Percentiles rank a stretch among this genome's conserved stretches.
These are phyloP conservation scores for Salticus scenicus DNA, from an alignment of 2,888 invertebrate species.

Conservation along the genomic window DNA sequence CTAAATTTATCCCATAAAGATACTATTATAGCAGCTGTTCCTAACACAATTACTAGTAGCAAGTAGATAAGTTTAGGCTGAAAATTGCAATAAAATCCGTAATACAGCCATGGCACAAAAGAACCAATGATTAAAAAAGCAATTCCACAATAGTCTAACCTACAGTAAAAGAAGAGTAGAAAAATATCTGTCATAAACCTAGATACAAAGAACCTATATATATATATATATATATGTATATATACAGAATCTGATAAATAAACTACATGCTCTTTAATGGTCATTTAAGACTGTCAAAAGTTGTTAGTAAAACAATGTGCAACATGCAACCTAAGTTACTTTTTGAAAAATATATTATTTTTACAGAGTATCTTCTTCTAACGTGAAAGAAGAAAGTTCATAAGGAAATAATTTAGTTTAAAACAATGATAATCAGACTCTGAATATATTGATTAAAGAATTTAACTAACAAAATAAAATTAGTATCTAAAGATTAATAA, in stretches of 20 bases:
- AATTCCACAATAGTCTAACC: slow-evolving; percentile 98
- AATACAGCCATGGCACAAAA: slow-evolving; percentile 99
- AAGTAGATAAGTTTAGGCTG: slow-evolving; percentile 93
- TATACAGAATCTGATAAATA: neutral
- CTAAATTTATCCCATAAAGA: slow-evolving; percentile 98
- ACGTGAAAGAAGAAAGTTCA: no score
- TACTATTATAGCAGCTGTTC: slow-evolving; percentile 94
- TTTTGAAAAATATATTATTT: no score
- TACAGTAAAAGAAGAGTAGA: slow-evolving; percentile 74
- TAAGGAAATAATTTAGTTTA: no score
- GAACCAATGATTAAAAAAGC: slow-evolving; percentile 98
- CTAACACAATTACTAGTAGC: slow-evolving; percentile 92
- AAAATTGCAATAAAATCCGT: slow-evolving; percentile 97
- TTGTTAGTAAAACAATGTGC: neutral
- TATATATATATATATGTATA: neutral
- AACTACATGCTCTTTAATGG: neutral
- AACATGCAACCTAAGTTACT: no score
- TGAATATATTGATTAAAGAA: no score
- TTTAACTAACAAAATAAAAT: no score
- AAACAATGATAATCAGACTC: no score
- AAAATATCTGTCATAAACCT: neutral
- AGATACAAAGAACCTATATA: no score
- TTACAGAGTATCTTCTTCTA: no score
- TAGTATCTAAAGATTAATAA: no score
- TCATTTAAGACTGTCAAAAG: neutral